A percentile compares a stretch with the other conserved stretches of the same genome.
Evolutionary conservation across 2,113 vertebrate genomes (phyloP).

Genomic region (Osmerus mordax): DNA sequence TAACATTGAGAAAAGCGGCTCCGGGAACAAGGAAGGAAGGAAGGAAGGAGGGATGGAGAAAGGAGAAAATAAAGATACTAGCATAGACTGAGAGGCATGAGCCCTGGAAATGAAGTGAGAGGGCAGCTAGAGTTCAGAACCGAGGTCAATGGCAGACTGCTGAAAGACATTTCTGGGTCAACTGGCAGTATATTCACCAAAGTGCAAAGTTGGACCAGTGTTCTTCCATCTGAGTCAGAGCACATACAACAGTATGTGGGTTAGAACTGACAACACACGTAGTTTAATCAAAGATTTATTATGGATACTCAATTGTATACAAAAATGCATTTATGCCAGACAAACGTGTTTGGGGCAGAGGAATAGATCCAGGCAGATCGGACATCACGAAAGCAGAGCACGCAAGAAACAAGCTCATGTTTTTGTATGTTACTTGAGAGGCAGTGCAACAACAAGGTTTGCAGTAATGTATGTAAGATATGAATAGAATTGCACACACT

Average conservation of each 20-base stretch:
- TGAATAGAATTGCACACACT: slow-evolving; percentile 47
- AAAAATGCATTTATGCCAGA: no score
- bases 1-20: slow-evolving; percentile 41
- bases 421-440: not conserved
- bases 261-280: no score
- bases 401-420: not conserved
- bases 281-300: no score
- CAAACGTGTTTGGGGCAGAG: no score
- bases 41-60: not conserved
- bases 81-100: not conserved
- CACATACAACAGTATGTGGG: not conserved
- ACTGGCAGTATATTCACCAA: not conserved
- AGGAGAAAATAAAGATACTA: not conserved
- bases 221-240: not conserved
- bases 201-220: not conserved
- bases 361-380: no score
- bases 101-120: slow-evolving; percentile 10
- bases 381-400: not conserved
- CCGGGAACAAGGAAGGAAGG: not conserved
- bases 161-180: not conserved
- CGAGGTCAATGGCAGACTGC: slow-evolving; percentile 19
- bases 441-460: slow-evolving; percentile 27
- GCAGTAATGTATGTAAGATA: slow-evolving; percentile 20
- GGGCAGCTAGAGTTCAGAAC: slow-evolving; percentile 46
- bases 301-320: no score